Evolutionary conservation across 2,888 invertebrate species (phyloP), one percentile per base, ranked within the genome.

Genomic region (Amphipoea oculea): DNA sequence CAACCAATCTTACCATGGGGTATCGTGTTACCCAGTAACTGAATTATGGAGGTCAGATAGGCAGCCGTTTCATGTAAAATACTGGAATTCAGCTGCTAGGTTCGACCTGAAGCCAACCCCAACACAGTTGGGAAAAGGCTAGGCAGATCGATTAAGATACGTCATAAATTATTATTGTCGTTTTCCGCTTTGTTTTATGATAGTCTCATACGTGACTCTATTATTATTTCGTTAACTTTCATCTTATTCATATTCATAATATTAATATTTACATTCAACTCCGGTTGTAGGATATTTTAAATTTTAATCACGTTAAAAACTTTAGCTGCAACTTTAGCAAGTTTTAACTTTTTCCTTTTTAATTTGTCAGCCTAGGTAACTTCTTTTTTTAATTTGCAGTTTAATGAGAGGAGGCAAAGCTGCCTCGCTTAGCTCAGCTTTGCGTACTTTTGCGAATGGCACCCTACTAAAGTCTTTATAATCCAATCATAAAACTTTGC

Each of bases 291-390:
- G 4, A n/a, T 40, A 62, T 62, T 73, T 76, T 70, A 1, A 65
- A 71, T 86, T 78, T 85, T 66, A 81, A 81, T 86, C 71, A 73
- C 29, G 48, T 82, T 73, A 57, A 79, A 82, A 82, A 79, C 60
- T 79, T 79, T 17, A 29, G 67, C 68, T 76, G 36, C 65, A 74
- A 69, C 65, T 69, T 78, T 29, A 66, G 11, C 74, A 80, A 78
- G 69, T 73, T 70, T 69, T 14, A 78, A 62, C 36, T 65, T 68
- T 80, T 66, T n/a, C 14, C 6, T 60, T 83, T 86, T 84, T 76
- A 74, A 81, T 86, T 86, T 78, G 67, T 79, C 66, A 76, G 51
- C 17, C 20, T 40, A 42, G n/a, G 17, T 78, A 51, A 76, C 68
- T 78, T 76, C 29, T 71, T 69, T 63, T 70, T 74, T 77, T 48